These are phyloP conservation scores for Micrastur ruficollis DNA, from an alignment of 2,797 vertebrate genomes.

Conservation along the genomic window DNA sequence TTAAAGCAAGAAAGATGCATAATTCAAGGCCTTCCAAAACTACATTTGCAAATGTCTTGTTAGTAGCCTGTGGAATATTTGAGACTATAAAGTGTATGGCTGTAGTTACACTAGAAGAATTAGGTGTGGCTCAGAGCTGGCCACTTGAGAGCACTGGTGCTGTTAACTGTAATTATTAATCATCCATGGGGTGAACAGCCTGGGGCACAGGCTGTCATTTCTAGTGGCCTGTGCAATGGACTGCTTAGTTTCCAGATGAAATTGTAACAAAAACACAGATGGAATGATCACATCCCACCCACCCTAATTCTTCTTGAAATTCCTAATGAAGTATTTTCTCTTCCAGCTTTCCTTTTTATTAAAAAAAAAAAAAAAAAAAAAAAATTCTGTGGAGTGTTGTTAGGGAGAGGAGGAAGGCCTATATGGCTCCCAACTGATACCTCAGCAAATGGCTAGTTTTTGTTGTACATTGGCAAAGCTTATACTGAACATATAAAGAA, in stretches of 20 bases:
- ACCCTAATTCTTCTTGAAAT: neutral
- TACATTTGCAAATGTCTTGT: neutral
- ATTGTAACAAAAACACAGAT: conserved; percentile 34
- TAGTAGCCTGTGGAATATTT: neutral
- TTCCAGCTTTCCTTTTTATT: neutral
- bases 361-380: neutral
- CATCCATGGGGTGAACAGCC: neutral
- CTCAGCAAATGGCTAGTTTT: neutral
- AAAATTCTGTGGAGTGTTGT: neutral
- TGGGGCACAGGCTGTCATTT: neutral
- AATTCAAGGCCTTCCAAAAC: neutral
- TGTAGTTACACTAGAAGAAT: neutral
- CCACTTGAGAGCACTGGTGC: neutral
- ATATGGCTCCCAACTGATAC: neutral
- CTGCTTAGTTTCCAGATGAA: conserved; percentile 25
- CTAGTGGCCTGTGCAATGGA: neutral
- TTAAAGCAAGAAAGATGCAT: neutral
- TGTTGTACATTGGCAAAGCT: neutral
- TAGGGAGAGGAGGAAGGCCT: neutral
- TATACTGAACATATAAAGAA: neutral
- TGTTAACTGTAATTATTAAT: neutral
- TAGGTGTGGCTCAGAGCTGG: neutral
- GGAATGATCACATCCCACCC: neutral
- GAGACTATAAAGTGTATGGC: neutral
- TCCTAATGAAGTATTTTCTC: neutral